A percentile compares a stretch with the other conserved stretches of the same genome.
These are phyloP conservation scores for Vidua macroura DNA, from an alignment of 2,113 vertebrate species.

Conservation along the genomic window DNA sequence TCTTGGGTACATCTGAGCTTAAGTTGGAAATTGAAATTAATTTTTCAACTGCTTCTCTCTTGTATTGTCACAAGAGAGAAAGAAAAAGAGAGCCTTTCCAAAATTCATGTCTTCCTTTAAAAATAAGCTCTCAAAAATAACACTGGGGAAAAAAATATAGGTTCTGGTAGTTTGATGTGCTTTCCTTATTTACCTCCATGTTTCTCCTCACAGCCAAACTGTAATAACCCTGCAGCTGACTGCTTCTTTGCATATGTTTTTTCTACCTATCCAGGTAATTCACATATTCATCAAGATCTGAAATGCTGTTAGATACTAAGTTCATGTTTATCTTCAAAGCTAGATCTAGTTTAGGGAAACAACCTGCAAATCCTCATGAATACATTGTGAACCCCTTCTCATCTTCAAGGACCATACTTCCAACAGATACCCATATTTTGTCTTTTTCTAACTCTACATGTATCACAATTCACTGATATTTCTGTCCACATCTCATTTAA, in stretches of 20 bases:
- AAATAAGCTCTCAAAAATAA: neutral
- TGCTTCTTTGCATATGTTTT: neutral
- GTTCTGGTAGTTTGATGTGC: neutral
- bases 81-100: neutral
- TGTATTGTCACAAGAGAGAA: neutral
- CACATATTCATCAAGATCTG: neutral
- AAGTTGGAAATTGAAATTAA: conserved; percentile 1
- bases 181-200: neutral
- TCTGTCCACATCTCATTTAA: neutral
- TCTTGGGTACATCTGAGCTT: neutral
- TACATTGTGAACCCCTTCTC: neutral
- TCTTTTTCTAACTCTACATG: neutral
- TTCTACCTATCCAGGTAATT: neutral
- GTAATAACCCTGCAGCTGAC: neutral
- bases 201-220: neutral
- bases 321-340: neutral
- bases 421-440: neutral
- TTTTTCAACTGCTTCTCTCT: neutral
- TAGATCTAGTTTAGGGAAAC: neutral
- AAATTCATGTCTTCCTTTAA: neutral
- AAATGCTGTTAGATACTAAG: conserved; percentile 8
- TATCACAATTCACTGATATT: neutral
- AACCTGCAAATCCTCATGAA: neutral
- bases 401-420: neutral
- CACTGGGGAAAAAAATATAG: neutral